Evolutionary conservation across 2,797 vertebrate genomes (phyloP), one percentile per base, ranked within the genome.

Genomic region (Lophotriccus pileatus): DNA sequence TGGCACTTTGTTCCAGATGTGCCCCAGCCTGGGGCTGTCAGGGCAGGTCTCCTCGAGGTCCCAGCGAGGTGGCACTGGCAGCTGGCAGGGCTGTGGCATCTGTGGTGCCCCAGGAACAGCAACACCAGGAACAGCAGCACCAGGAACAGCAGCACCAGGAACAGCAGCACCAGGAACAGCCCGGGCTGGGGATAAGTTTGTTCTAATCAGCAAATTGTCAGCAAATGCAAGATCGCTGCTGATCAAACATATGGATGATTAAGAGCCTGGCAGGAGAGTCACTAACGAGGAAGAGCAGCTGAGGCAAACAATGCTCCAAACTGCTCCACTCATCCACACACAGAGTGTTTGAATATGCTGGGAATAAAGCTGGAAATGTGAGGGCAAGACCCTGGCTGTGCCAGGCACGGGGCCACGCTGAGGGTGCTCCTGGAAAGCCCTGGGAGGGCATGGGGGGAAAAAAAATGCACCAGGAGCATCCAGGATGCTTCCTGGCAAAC

Each of bases 391-490:
- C 8, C 17, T 0, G 47, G 52, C 64, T 3, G 0, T 67, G 85
- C 14, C 62, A 3, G 43, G 60, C 2, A 1, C 49, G 2, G 5
- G 24, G n/a, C 20, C 21, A 1, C 0, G 10, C 5, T 3, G 34
- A 14, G 34, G 52, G 2, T 8, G 50, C 68, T 62, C 67, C 67
- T 39, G 3, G 64, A 46, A 20, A 68, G 44, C 53, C 41, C 34
- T 30, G 67, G 37, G 28, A 69, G 50, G 49, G 30, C 59, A n/a
- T 0, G 1, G 23, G 4, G 23, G 32, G 4, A 1, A 39, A 17
- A 58, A 84, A 44, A 28, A 24, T 0, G 0, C 24, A 3, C 14
- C 0, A 0, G 25, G 43, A 50, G 62, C 2, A 9, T 3, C 47
- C 53, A 6, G 28, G 24, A 28, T 3, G 34, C 39, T 74, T 47